Evolutionary conservation across 2,888 invertebrate genomes (phyloP).

Genomic region (Stenoptilia bipunctidactyla): DNA sequence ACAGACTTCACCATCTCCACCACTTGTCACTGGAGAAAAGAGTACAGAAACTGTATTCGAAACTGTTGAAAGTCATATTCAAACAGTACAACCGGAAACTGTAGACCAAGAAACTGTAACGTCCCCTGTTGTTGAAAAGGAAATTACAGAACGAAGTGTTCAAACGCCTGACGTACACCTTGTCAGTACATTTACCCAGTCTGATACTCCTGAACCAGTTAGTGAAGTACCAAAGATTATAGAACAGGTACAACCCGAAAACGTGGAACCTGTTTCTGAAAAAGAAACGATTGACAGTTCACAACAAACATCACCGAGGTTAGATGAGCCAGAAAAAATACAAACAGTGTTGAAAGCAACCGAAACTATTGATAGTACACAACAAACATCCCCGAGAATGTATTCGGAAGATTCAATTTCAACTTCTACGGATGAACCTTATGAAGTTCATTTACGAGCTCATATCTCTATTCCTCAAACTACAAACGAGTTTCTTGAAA

Average conservation of each 20-base stretch:
- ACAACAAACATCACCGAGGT: conserved; percentile 30
- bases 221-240: conserved; percentile 17
- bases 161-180: conserved; percentile 49
- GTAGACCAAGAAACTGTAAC: conserved; percentile 50
- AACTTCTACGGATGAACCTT: conserved; percentile 66
- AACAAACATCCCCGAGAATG: conserved; percentile 73
- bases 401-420: conserved; percentile 62
- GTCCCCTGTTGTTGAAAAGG: conserved; percentile 37
- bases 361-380: conserved; percentile 27
- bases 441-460: conserved; percentile 73
- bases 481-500: conserved; percentile 47
- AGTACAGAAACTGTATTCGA: conserved; percentile 44
- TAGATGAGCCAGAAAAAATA: conserved; percentile 6
- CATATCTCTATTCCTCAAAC: conserved; percentile 67
- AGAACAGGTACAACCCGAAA: conserved; percentile 15
- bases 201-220: conserved; percentile 37
- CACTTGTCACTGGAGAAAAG: conserved; percentile 41
- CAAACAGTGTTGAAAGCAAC: conserved; percentile 21
- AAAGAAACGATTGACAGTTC: conserved; percentile 27
- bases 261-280: conserved; percentile 15
- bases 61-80: conserved; percentile 49
- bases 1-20: conserved; percentile 66
- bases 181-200: conserved; percentile 52
- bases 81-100: conserved; percentile 39
- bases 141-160: conserved; percentile 39